phyloP scores from a whole-genome alignment of 1,140 invertebrate species.

The Sycophila sp. region DNA sequence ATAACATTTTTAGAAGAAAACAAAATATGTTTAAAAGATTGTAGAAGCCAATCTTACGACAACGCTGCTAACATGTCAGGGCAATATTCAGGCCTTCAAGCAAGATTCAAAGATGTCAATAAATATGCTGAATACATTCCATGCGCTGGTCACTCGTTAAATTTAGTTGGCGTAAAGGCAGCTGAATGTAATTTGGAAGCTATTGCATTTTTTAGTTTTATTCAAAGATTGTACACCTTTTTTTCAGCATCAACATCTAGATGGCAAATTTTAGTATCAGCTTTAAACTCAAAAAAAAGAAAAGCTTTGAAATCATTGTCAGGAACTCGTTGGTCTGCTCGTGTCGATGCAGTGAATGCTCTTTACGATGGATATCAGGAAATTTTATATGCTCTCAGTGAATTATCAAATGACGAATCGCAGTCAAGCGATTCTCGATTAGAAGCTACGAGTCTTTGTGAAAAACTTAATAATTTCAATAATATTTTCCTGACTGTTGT shows the following conservation, averaged over 20 bases:
- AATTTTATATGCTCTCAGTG: background rate
- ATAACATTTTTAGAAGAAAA: background rate
- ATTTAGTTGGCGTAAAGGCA: slow-evolving; percentile 13
- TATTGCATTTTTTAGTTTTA: slow-evolving; percentile 15
- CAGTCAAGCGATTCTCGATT: background rate
- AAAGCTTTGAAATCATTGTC: slow-evolving; percentile 9
- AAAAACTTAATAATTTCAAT: background rate
- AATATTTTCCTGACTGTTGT: background rate
- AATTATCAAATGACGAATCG: background rate
- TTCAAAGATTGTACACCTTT: slow-evolving; percentile 23
- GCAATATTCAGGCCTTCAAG: slow-evolving; percentile 40
- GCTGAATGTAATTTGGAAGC: slow-evolving; percentile 16
- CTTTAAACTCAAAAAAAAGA: background rate
- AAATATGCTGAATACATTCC: background rate
- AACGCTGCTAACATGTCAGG: slow-evolving; percentile 46
- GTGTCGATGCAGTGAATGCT: background rate
- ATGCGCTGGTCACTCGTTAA: slow-evolving; percentile 15
- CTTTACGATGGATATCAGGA: background rate
- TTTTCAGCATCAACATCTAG: slow-evolving; percentile 24
- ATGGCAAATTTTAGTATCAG: background rate
- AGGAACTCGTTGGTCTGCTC: background rate
- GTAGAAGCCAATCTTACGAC: slow-evolving; percentile 42
- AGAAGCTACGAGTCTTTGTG: background rate
- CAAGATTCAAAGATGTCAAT: slow-evolving; percentile 9
- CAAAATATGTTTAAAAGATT: slow-evolving; percentile 26